phyloP scores from a whole-genome alignment of 2,888 invertebrate species.

The Hyalella azteca region DNA sequence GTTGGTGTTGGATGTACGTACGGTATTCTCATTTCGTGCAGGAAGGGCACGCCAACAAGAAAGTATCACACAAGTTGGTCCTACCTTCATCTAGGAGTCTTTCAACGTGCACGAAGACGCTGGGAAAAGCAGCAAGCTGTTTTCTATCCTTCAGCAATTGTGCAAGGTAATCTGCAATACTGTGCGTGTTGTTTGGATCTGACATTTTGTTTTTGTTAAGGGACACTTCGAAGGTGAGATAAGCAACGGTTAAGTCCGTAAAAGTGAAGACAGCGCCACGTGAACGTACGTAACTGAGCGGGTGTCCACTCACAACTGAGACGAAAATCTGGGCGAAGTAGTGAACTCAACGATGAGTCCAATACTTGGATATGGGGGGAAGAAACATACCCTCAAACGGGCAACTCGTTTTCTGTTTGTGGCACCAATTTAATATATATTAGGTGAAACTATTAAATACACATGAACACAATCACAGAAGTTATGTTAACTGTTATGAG shows the following conservation, averaged over 20 bases:
- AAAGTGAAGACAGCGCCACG: background rate
- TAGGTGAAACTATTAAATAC: no score
- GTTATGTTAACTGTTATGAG: no score
- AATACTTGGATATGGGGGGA: background rate
- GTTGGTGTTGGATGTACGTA: no score
- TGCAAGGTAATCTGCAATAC: conserved; percentile 67
- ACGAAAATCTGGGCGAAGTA: conserved; percentile 27
- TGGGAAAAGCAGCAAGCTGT: conserved; percentile 69
- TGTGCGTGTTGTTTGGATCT: conserved; percentile 59
- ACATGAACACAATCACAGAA: no score
- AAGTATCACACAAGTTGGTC: conserved; percentile 58
- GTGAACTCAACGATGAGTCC: background rate
- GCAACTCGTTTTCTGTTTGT: conserved; percentile 9
- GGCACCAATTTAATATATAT: no score
- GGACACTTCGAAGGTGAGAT: conserved; percentile 2
- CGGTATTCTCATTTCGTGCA: background rate
- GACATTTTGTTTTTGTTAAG: conserved; percentile 46
- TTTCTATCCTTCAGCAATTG: conserved; percentile 70
- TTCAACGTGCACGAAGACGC: conserved; percentile 69
- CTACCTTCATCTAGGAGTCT: conserved; percentile 69
- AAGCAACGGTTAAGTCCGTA: conserved; percentile 39
- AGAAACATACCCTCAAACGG: background rate
- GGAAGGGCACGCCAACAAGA: conserved; percentile 14
- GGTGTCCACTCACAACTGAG: conserved; percentile 57
- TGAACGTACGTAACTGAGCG: conserved; percentile 50